phyloP scores from a whole-genome alignment of 2,113 vertebrate species.

The Hylia prasina region DNA sequence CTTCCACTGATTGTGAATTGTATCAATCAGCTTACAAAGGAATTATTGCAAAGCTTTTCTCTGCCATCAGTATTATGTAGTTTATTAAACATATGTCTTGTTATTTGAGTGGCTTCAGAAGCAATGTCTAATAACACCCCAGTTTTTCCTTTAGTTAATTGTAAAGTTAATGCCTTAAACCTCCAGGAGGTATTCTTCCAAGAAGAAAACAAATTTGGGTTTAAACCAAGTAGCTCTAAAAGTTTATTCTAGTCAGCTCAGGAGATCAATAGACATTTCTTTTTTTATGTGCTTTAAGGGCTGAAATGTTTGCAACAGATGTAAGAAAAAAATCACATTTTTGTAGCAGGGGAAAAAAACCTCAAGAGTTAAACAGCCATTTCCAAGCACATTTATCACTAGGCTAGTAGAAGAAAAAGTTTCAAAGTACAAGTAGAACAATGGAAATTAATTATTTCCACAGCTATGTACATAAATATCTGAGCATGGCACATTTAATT shows the following conservation, averaged over 20 bases:
- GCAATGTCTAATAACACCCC: neutral
- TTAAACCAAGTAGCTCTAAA: neutral
- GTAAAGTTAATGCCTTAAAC: slow-evolving; percentile 11
- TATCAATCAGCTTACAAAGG: neutral
- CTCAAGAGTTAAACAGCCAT: neutral
- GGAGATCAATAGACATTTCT: slow-evolving; percentile 23
- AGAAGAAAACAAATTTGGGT: neutral
- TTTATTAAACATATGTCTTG: slow-evolving; percentile 8
- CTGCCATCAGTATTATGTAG: neutral
- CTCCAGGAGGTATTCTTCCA: neutral
- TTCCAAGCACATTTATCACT: neutral
- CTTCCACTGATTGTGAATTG: neutral
- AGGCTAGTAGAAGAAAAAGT: neutral
- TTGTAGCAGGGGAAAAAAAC: rapidly evolving
- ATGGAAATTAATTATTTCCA: slow-evolving; percentile 6
- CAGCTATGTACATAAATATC: neutral
- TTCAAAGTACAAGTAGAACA: neutral
- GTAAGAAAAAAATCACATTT: neutral
- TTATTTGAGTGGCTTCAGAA: neutral
- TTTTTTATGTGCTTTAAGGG: slow-evolving; percentile 12
- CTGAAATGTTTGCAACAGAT: neutral
- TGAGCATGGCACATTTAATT: neutral
- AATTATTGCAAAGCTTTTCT: neutral
- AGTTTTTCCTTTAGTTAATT: neutral
- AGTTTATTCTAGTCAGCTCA: neutral